These are phyloP conservation scores for Erinaceus europaeus DNA, from an alignment of 2,113 vertebrate species.

Conservation along the genomic window DNA sequence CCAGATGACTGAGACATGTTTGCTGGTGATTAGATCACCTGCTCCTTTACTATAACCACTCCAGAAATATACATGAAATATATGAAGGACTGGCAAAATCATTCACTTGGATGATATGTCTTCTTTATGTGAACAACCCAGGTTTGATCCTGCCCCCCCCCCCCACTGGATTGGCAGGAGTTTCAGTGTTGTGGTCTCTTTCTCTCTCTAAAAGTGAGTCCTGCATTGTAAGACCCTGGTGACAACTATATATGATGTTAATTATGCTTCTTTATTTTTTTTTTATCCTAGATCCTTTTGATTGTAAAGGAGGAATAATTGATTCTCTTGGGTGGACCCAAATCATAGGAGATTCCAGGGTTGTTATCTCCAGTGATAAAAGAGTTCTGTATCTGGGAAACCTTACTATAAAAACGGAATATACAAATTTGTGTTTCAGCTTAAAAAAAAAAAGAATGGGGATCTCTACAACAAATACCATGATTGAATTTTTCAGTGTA, in stretches of 20 bases:
- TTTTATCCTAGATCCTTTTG: not conserved
- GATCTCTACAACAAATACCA: not conserved
- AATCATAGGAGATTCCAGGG: not conserved
- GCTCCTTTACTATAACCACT: not conserved
- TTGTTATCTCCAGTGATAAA: not conserved
- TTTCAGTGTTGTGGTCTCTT: too few species aligned
- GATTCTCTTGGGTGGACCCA: not conserved
- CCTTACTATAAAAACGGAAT: not conserved
- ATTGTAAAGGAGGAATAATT: not conserved
- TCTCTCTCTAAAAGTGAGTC: too few species aligned
- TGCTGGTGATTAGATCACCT: not conserved
- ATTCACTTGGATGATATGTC: too few species aligned
- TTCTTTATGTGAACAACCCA: too few species aligned
- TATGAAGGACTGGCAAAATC: not conserved
- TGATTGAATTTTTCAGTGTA: not conserved
- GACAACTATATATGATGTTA: not conserved
- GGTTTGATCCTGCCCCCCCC: too few species aligned
- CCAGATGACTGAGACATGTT: not conserved
- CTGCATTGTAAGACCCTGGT: too few species aligned
- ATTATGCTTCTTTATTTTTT: not conserved
- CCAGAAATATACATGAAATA: not conserved
- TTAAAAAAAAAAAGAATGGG: rapidly evolving
- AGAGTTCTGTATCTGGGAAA: not conserved
- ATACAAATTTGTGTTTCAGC: not conserved
- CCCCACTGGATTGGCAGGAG: too few species aligned